Base-by-base conservation (phyloP, 1,140 invertebrate genomes). In the Chionoecetes opilio region DNA sequence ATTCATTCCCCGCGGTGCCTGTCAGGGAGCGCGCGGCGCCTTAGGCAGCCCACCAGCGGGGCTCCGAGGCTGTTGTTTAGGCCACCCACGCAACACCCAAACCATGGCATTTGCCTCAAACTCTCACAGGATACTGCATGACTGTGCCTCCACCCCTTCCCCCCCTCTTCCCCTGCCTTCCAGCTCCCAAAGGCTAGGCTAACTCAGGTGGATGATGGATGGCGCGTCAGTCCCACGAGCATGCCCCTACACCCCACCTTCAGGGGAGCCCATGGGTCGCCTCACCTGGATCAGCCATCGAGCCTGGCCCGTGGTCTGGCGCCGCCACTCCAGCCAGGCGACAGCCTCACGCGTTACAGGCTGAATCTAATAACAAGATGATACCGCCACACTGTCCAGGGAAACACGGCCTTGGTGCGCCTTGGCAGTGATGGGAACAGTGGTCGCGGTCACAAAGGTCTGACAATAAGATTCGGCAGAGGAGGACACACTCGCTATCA, bases 191-290 rank as follows among this genome's bases (percentile, higher is more conserved):
- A 53, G n/a, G n/a, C n/a, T n/a, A 14, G 41, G 41, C 41, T 75
- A n/a, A 75, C 63, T 21, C 63, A n/a, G 63, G 63, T 75, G 63
- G 63, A 75, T 75, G 63, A 75, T 75, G 63, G 63, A 75, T 75
- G 8, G 63, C 63, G 63, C 63, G 63, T 75, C 63, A 75, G 63
- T 75, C 63, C 63, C 63, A 75, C 63, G 63, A 75, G 46, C 11
- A 2, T 75, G 21, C 63, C 63, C 63, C 46, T 53, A n/a, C 63
- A n/a, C 63, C 63, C 63, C 63, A 21, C 63, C 63, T 11, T n/a
- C 63, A 75, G 63, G 63, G 26, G n/a, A 75, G 46, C 21, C 11
- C 63, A 75, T 75, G 26, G n/a, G 63, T 75, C 63, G 63, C 63
- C n/a, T 26, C 63, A 75, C 63, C 63, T 75, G 63, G 63, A 75